These are phyloP conservation scores for Xylota sylvarum DNA, from an alignment of 2,888 invertebrate species.

Conservation along the genomic window DNA sequence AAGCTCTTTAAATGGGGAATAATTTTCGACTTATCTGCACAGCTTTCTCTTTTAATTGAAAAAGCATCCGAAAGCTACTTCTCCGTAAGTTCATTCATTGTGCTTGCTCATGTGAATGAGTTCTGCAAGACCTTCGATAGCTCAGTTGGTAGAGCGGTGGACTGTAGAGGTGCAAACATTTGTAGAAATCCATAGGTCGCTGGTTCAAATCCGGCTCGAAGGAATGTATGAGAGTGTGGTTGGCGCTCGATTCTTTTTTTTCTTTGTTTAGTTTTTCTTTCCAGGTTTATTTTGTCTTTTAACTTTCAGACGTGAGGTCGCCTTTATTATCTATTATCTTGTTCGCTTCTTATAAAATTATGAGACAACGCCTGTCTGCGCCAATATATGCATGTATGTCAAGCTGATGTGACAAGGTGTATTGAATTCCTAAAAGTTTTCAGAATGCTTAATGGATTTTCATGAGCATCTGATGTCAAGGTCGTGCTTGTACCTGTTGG, in stretches of 20 bases:
- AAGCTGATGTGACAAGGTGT: neutral
- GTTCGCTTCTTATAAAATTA: neutral
- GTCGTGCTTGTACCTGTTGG: constrained; percentile 49
- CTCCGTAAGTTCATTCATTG: constrained; percentile 11
- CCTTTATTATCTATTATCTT: no score
- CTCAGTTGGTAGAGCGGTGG: constrained; percentile 81
- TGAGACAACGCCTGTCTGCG: neutral
- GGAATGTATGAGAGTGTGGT: constrained; percentile 81
- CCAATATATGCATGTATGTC: constrained; percentile 8
- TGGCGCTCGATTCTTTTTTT: constrained; percentile 37
- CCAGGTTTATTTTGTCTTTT: constrained; percentile 8
- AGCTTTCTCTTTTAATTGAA: constrained; percentile 7
- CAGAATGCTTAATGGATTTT: constrained; percentile 21
- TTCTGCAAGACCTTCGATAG: constrained; percentile 78
- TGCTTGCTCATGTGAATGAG: constrained; percentile 11
- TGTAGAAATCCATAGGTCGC: constrained; percentile 88
- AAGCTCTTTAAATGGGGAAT: constrained; percentile 11
- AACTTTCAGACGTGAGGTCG: constrained; percentile 10
- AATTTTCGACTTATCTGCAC: neutral
- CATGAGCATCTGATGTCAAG: constrained; percentile 41
- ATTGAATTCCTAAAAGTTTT: constrained; percentile 16
- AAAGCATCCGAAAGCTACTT: constrained; percentile 26
- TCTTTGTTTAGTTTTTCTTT: constrained; percentile 8
- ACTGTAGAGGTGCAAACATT: constrained; percentile 78
- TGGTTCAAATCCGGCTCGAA: constrained; percentile 90